Conservation (phyloP, 92 coral and sea anemone species). For the Anthopleura xanthogrammica region DNA sequence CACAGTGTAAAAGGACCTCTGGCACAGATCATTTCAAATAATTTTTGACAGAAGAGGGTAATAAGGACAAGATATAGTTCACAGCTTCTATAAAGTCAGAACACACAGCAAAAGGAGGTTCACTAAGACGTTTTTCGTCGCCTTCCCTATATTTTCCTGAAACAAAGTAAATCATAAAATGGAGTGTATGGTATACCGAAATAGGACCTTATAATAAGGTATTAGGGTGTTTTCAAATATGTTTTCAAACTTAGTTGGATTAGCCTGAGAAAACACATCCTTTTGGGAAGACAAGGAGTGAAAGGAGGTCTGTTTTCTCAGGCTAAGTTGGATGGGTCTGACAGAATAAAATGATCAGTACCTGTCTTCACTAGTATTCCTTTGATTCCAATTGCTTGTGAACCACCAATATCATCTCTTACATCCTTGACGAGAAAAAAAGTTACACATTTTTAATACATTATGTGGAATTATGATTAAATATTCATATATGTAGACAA, state of each 20-base stretch:
- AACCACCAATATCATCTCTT: conserved; percentile 79
- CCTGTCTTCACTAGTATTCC: conserved; percentile 95
- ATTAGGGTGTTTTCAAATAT: no score
- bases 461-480: background rate
- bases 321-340: no score
- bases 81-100: conserved; percentile 82
- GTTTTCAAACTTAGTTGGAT: background rate
- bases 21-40: background rate
- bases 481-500: no score
- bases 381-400: conserved; percentile 87
- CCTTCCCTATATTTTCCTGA: conserved; percentile 89
- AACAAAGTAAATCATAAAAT: background rate
- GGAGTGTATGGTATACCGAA: no score
- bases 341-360: background rate
- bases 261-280: no score
- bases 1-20: background rate
- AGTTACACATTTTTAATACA: background rate
- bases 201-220: no score
- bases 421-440: conserved; percentile 50
- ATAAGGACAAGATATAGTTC: conserved; percentile 15
- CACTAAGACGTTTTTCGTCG: conserved; percentile 68
- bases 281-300: no score
- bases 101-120: conserved; percentile 77
- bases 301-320: no score
- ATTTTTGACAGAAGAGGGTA: background rate